These are phyloP conservation scores for Tiliacea citrago DNA, from an alignment of 2,888 invertebrate species.

Conservation along the genomic window DNA sequence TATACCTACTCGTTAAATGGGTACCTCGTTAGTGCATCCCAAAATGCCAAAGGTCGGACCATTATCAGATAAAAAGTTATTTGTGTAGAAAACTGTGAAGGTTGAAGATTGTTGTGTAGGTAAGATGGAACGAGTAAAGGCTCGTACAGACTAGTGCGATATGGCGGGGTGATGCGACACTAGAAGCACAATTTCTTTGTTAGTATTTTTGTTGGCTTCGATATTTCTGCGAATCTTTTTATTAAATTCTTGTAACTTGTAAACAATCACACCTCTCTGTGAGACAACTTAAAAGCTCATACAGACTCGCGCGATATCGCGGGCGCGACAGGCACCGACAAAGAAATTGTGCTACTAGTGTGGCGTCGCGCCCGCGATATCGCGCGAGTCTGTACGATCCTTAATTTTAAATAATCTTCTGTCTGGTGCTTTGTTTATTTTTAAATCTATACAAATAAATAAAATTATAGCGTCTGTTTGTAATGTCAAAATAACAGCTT, in stretches of 20 bases:
- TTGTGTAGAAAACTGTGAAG: conserved; percentile 50
- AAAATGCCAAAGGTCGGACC: conserved; percentile 71
- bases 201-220: background rate
- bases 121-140: conserved; percentile 19
- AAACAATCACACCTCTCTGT: background rate
- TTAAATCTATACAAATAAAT: background rate
- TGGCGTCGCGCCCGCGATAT: no score
- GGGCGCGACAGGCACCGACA: no score
- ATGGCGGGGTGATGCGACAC: no score
- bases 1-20: conserved; percentile 63
- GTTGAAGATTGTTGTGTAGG: conserved; percentile 25
- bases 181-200: no score
- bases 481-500: no score
- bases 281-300: no score
- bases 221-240: conserved; percentile 27
- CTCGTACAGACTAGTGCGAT: no score
- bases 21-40: conserved; percentile 63
- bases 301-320: no score
- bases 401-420: background rate
- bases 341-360: no score
- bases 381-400: no score
- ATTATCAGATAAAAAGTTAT: conserved; percentile 41
- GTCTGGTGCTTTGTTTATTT: background rate
- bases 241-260: background rate
- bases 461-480: no score